Evolutionary conservation across 1,140 invertebrate genomes (phyloP).

Genomic region (honey bee (Apis mellifera)): Amel_HAv3.1 CM009939.2:8943001-8943500

Average conservation of each 20-base stretch:
- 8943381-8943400: no score
- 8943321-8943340: no score
- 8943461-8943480: not conserved
- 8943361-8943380: no score
- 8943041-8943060: no score
- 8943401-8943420: not conserved
- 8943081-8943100: no score
- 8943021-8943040: no score
- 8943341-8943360: no score
- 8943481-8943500: not conserved
- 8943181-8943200: not conserved
- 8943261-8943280: not conserved
- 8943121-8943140: not conserved
- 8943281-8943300: conserved; percentile 19
- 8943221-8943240: conserved; percentile 15
- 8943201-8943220: not conserved
- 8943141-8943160: conserved; percentile 4
- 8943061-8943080: no score
- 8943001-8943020: no score
- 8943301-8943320: conserved; percentile 1
- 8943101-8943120: not conserved
- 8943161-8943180: not conserved
- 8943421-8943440: not conserved
- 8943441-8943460: not conserved
- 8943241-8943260: conserved; percentile 12